phyloP scores from a whole-genome alignment of 2,797 vertebrate genomes.

The Anguilla pacifica region DNA sequence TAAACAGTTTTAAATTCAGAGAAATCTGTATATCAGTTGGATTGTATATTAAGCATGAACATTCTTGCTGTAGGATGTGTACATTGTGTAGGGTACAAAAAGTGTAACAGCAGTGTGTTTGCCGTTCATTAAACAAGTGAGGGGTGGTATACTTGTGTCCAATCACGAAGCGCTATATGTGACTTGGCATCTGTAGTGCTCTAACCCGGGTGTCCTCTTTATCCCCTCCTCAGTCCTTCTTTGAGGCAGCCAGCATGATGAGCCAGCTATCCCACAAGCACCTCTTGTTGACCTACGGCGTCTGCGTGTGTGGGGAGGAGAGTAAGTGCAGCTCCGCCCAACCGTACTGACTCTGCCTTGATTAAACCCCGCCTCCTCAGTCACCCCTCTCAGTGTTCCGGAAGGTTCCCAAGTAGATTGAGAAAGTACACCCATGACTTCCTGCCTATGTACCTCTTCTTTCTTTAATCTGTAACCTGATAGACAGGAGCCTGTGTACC shows the following conservation, averaged over 20 bases:
- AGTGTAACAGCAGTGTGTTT: not conserved
- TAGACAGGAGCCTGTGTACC: too few species aligned
- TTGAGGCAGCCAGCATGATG: constrained; percentile 99
- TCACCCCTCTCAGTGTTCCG: not conserved
- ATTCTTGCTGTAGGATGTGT: not conserved
- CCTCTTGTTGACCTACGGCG: constrained; percentile 91
- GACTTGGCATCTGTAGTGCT: not conserved
- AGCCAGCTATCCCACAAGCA: constrained; percentile 96
- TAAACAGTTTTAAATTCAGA: not conserved
- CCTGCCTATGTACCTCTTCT: not conserved
- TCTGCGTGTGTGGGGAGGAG: constrained; percentile 93
- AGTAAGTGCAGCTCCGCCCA: constrained; percentile 77
- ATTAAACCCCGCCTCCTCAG: not conserved
- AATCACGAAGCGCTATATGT: not conserved
- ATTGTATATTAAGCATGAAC: not conserved
- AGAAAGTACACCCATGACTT: not conserved
- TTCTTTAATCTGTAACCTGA: too few species aligned
- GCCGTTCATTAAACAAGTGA: not conserved
- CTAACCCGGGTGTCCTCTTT: not conserved
- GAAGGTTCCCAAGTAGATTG: not conserved
- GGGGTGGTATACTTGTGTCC: not conserved
- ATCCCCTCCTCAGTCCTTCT: constrained; percentile 83
- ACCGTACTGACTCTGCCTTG: not conserved
- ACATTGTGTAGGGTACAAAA: not conserved
- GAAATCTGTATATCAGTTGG: not conserved